These are phyloP conservation scores for Emydura subglobosa DNA, from an alignment of 2,113 vertebrate genomes.

Conservation along the genomic window DNA sequence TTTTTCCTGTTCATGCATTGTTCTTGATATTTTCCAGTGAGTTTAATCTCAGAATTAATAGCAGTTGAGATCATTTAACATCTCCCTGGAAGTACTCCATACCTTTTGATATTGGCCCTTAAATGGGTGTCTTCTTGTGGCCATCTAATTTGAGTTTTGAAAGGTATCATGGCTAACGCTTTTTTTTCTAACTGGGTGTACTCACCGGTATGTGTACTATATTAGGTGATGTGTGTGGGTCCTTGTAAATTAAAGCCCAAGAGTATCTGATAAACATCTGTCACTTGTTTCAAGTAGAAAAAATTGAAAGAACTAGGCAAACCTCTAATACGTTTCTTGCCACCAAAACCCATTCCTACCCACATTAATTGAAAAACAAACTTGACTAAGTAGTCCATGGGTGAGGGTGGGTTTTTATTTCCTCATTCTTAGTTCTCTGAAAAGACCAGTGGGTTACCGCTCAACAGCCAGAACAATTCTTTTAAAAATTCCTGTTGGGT, in stretches of 20 bases:
- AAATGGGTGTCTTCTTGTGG: not conserved
- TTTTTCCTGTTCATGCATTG: not conserved
- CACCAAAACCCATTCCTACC: rapidly evolving
- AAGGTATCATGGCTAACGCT: not conserved
- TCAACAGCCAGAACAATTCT: not conserved
- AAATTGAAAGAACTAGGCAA: not conserved
- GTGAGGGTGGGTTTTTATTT: rapidly evolving
- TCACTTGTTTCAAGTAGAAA: not conserved
- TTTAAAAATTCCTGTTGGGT: not conserved
- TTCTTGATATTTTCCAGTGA: not conserved
- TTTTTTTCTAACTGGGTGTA: not conserved
- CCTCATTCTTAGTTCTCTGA: not conserved
- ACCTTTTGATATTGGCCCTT: not conserved
- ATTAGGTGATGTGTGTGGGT: not conserved
- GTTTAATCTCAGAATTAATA: not conserved
- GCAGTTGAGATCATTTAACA: not conserved
- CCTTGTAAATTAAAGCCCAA: not conserved
- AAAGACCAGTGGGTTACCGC: not conserved
- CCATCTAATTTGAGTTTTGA: not conserved
- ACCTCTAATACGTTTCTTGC: not conserved
- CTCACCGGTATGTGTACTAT: not conserved
- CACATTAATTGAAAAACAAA: not conserved
- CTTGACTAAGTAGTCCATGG: rapidly evolving
- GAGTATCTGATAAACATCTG: not conserved
- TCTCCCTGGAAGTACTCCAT: not conserved